Evolutionary conservation across 2,113 vertebrate species (phyloP).

Genomic region (human (Homo sapiens)): GRCh38 chr2:239330501-239331000

Average conservation of each 20-base stretch:
- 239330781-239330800: neutral
- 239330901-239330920: neutral
- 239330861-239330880: neutral
- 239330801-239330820: neutral
- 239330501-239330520: fast-evolving
- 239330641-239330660: fast-evolving
- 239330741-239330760: neutral
- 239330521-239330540: neutral
- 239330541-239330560: fast-evolving
- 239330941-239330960: fast-evolving
- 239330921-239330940: neutral
- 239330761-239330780: neutral
- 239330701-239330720: neutral
- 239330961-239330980: neutral
- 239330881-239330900: neutral
- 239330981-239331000: neutral
- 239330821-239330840: neutral
- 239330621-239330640: neutral
- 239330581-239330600: fast-evolving
- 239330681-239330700: neutral
- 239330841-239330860: neutral
- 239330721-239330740: neutral
- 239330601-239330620: neutral
- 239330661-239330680: too few species aligned
- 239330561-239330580: fast-evolving